Conservation (phyloP, 2,888 invertebrate species). For the Halictus ligatus region DNA sequence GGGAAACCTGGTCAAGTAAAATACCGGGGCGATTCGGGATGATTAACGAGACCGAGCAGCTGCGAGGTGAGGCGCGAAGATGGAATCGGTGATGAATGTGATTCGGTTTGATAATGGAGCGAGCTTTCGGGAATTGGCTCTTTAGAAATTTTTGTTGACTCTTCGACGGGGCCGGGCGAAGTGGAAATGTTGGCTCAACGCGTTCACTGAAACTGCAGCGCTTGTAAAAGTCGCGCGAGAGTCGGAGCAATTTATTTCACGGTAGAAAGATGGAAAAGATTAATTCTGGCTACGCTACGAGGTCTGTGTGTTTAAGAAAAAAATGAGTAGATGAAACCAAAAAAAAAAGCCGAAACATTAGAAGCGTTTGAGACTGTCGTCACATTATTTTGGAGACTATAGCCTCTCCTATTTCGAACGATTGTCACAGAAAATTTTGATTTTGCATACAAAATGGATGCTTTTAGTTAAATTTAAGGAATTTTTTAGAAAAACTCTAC, state of each 20-base stretch:
- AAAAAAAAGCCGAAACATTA: background rate
- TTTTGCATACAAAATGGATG: background rate
- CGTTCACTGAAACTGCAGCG: background rate
- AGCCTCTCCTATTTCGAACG: too few species aligned
- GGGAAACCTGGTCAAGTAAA: background rate
- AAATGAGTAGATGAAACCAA: background rate
- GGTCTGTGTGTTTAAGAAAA: background rate
- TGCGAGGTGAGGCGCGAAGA: background rate
- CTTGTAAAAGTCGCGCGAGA: background rate
- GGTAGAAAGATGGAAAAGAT: background rate
- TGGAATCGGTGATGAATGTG: background rate
- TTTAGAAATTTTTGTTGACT: background rate
- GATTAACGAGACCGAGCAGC: background rate
- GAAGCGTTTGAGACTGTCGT: too few species aligned
- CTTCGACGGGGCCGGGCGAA: background rate
- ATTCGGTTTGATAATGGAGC: constrained; percentile 1
- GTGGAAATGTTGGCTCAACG: background rate
- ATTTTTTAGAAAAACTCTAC: background rate
- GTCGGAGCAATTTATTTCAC: background rate
- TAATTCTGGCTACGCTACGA: background rate
- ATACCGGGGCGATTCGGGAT: background rate
- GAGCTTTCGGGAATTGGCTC: background rate
- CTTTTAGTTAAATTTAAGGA: background rate
- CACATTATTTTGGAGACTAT: too few species aligned
- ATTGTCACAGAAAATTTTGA: background rate